Evolutionary conservation across 2,888 invertebrate genomes (phyloP).

Genomic region (Fissipunctia ypsillon): DNA sequence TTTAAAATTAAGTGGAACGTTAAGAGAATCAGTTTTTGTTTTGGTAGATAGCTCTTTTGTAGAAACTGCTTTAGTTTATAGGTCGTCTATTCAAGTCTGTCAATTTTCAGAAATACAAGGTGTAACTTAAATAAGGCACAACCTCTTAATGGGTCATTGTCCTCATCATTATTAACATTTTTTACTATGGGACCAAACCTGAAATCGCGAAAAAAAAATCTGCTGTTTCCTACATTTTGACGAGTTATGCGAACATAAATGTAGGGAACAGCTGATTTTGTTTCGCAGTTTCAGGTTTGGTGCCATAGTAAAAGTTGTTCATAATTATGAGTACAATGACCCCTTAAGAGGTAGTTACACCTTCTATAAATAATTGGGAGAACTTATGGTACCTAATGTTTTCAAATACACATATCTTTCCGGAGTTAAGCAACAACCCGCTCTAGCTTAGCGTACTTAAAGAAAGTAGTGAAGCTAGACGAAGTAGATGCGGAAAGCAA

Average conservation of each 20-base stretch:
- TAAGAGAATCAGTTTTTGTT: slow-evolving; percentile 13
- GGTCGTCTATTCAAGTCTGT: background rate
- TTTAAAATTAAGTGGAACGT: slow-evolving; percentile 16
- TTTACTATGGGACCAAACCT: no score
- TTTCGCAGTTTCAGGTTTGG: no score
- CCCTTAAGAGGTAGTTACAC: no score
- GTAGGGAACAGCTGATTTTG: no score
- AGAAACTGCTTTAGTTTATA: background rate
- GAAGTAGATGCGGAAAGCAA: slow-evolving; percentile 18
- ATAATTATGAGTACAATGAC: no score
- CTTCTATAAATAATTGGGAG: background rate
- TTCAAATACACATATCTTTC: slow-evolving; percentile 12
- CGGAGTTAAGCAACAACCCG: slow-evolving; percentile 16
- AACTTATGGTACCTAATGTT: background rate
- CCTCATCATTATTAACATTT: no score
- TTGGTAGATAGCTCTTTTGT: background rate
- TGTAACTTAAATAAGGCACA: no score
- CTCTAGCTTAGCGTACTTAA: slow-evolving; percentile 22
- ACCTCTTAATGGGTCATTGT: no score
- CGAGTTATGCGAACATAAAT: no score
- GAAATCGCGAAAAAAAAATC: no score
- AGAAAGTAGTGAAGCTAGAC: slow-evolving; percentile 23
- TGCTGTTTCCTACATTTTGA: no score
- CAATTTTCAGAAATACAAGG: background rate
- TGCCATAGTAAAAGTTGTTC: no score